Percentiles rank a stretch among this genome's conserved stretches.
Evolutionary conservation across 1,140 invertebrate species (phyloP).

Genomic region (Polypedilum pembai): DNA sequence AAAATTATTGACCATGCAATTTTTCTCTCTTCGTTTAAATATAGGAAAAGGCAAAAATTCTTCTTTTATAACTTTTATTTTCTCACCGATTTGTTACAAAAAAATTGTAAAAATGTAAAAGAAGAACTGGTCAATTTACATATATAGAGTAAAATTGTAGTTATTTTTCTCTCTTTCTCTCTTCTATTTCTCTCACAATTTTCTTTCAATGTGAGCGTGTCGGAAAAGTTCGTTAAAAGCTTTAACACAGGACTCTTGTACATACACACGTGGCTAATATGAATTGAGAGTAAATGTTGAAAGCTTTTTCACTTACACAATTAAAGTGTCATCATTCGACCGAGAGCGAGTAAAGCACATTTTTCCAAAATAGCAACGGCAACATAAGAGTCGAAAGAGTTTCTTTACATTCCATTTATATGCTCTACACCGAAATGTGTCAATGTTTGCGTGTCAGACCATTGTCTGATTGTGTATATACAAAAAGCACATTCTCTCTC

Average conservation of each 20-base stretch:
- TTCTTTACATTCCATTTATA: neutral
- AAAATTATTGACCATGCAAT: too few relatives aligned
- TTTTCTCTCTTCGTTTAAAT: too few relatives aligned
- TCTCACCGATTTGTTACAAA: too few relatives aligned
- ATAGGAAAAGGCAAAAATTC: too few relatives aligned
- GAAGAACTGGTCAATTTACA: too few relatives aligned
- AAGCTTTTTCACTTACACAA: neutral
- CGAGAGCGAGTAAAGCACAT: neutral
- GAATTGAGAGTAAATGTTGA: neutral
- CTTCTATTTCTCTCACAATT: too few relatives aligned
- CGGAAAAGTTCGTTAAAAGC: constrained; percentile 1
- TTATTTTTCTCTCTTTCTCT: too few relatives aligned
- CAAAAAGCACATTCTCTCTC: neutral
- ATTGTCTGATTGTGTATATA: constrained; percentile 3
- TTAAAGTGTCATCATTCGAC: neutral
- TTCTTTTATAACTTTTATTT: too few relatives aligned
- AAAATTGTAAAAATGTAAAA: too few relatives aligned
- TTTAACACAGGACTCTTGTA: neutral
- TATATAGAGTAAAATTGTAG: too few relatives aligned
- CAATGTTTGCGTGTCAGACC: constrained; percentile 15
- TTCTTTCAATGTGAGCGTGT: neutral
- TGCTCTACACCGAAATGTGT: neutral
- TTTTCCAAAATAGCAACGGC: neutral
- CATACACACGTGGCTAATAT: neutral
- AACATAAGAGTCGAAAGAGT: neutral